Evolutionary conservation across 2,797 vertebrate species (phyloP), one percentile per base, ranked within the genome.

Genomic region (Silurus lanzhouensis): DNA sequence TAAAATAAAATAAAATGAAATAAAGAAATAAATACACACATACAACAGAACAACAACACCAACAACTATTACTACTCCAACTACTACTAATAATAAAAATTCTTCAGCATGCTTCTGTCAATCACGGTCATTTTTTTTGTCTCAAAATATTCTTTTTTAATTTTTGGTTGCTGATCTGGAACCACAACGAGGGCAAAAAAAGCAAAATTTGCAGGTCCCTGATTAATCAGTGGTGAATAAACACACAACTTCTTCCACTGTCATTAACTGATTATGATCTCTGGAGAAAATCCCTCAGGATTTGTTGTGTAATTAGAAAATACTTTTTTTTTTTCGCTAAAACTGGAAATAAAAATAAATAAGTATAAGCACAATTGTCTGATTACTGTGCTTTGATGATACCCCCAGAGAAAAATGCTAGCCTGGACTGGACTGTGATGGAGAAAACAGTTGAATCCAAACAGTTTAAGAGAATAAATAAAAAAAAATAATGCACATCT

Each of bases 231-330:
- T 64, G 92, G 90, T 93, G 89, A 93, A 92, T 94, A 94, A 94
- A 95, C 93, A 93, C 74, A 90, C 92, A 91, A 89, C 88, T 92
- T 91, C 89, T 88, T 88, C 76, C 91, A 90, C 92, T 93, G 93
- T 93, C 91, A 85, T 92, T 91, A 90, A 88, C 90, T 93, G 91
- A 94, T 93, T 92, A 93, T 90, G 90, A 92, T 89, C 90, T 90
- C 90, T 71, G 74, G 77, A 91, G 90, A 90, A 87, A 94, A 93
- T 90, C 90, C 92, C 88, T 92, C 92, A 92, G 90, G 92, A 91
- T 88, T 91, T 93, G 91, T 81, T 84, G 85, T 89, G 90, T 91
- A 91, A 95, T 94, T 92, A 92, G 92, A 89, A 91, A 88, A 92
- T 89, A 82, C 90, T 86, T 89, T 75, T 89, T 90, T 52, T 46